Conservation (phyloP, 2,797 vertebrate genomes). For the Emydoidea blandingii region DNA sequence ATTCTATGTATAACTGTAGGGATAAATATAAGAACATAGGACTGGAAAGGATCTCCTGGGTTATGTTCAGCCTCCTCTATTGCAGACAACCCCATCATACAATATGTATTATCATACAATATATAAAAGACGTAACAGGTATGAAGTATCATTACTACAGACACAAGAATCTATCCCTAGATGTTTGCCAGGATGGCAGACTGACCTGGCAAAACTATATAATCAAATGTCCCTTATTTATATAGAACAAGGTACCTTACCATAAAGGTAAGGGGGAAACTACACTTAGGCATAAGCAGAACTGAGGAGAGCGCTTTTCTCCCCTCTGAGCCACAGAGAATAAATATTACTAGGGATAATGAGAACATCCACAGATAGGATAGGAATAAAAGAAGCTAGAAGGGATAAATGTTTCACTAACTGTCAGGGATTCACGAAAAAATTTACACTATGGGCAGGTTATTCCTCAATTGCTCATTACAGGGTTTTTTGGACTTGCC, state of each 20-base stretch:
- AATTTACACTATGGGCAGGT: background rate
- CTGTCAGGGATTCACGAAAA: background rate
- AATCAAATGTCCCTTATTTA: background rate
- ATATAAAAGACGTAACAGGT: background rate
- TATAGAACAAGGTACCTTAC: background rate
- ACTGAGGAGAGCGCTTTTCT: background rate
- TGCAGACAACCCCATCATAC: background rate
- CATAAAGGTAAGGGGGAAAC: background rate
- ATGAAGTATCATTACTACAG: background rate
- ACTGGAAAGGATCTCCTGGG: background rate
- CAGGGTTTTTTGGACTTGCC: background rate
- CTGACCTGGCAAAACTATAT: background rate
- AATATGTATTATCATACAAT: background rate
- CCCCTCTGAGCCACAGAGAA: background rate
- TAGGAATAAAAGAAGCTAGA: background rate
- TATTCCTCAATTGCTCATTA: background rate
- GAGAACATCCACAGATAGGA: background rate
- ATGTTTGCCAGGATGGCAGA: background rate
- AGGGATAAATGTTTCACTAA: background rate
- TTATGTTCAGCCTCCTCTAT: background rate
- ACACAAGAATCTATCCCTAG: background rate
- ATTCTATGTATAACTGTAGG: background rate
- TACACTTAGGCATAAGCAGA: background rate
- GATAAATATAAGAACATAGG: background rate
- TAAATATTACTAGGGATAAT: background rate